Evolutionary conservation across 2,888 invertebrate genomes (phyloP).

Genomic region (Drosophila infuscata): DNA sequence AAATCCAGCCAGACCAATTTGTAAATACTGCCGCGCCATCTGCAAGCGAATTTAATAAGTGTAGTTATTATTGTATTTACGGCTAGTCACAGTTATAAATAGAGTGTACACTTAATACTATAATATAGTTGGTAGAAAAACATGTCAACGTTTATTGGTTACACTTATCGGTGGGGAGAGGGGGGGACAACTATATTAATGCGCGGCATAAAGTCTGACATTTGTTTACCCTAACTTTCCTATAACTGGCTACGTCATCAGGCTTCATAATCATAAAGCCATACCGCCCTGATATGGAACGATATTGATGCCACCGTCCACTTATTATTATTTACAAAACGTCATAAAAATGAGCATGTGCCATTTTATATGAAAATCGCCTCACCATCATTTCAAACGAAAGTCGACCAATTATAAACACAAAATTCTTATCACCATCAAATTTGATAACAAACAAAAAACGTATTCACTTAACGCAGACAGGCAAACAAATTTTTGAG

Average conservation of each 20-base stretch:
- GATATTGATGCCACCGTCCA: constrained; percentile 35
- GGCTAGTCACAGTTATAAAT: constrained; percentile 27
- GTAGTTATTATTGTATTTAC: not conserved
- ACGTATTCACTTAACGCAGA: constrained; percentile 27
- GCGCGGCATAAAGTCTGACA: constrained; percentile 50
- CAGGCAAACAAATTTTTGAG: constrained; percentile 28
- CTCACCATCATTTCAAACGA: constrained; percentile 13
- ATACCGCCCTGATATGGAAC: constrained; percentile 24
- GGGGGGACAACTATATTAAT: constrained; percentile 4
- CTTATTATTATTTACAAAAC: constrained; percentile 50
- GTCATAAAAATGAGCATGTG: constrained; percentile 54
- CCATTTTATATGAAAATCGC: constrained; percentile 9
- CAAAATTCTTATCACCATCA: constrained; percentile 38
- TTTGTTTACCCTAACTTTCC: constrained; percentile 19
- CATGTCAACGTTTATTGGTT: constrained; percentile 6
- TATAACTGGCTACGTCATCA: constrained; percentile 47
- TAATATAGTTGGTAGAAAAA: not conserved
- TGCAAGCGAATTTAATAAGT: constrained; percentile 85
- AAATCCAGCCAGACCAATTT: constrained; percentile 97
- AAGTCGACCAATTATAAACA: constrained; percentile 31
- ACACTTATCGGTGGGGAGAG: not conserved
- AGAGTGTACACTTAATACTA: not conserved
- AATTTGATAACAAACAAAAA: constrained; percentile 25
- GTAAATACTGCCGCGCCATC: constrained; percentile 98
- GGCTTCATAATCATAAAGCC: constrained; percentile 20